Conservation (phyloP, 2,888 invertebrate genomes). For the Cryptocheilus praepositus region DNA sequence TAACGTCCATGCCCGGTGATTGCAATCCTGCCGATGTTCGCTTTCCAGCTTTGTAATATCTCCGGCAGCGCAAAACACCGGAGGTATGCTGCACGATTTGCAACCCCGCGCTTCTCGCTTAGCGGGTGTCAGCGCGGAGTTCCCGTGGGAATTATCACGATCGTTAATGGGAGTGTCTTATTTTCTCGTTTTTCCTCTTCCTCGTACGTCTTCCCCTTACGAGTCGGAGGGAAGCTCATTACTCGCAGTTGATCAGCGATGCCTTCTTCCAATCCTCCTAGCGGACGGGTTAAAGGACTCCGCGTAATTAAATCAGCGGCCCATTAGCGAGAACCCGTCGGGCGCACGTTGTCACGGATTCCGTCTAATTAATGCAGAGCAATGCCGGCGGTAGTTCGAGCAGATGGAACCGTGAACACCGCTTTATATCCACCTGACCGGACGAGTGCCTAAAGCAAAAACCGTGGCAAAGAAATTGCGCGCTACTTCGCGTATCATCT, state of each 20-base stretch:
- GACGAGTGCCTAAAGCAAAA: background rate
- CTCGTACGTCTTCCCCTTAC: conserved; percentile 9
- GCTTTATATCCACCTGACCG: background rate
- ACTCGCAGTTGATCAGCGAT: conserved; percentile 17
- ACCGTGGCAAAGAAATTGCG: too few species aligned
- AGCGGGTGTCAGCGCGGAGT: background rate
- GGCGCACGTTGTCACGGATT: conserved; percentile 62
- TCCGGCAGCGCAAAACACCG: too few species aligned
- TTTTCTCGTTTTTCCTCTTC: conserved; percentile 1
- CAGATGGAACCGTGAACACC: conserved; percentile 23
- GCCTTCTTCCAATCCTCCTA: conserved; percentile 20
- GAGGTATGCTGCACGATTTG: background rate
- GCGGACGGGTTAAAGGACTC: conserved; percentile 51
- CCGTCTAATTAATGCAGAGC: conserved; percentile 67
- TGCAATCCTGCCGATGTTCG: too few species aligned
- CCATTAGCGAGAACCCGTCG: conserved; percentile 63
- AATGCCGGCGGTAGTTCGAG: conserved; percentile 53
- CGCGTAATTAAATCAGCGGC: conserved; percentile 66
- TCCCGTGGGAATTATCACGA: conserved; percentile 8
- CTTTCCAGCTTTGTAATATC: too few species aligned
- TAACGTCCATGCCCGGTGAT: too few species aligned
- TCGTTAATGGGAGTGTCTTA: conserved; percentile 17
- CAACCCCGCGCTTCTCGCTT: background rate
- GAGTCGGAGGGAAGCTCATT: conserved; percentile 20
- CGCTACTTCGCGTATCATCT: background rate